Base-by-base conservation (phyloP, 2,888 invertebrate species). In the Philopedon plagiatum region DNA sequence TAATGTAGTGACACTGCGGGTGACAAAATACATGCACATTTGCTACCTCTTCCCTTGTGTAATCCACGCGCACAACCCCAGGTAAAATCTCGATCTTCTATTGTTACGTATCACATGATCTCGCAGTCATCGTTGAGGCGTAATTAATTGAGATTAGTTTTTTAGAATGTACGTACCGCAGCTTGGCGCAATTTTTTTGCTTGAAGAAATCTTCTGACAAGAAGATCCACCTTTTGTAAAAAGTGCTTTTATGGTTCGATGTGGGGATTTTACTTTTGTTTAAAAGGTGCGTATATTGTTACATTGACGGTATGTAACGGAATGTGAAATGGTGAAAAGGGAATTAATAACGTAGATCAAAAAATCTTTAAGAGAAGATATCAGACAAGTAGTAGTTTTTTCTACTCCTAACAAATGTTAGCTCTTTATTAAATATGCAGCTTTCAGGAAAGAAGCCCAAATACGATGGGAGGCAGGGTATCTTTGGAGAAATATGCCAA, bases 1-100 rank as follows among this genome's bases (percentile, higher is more conserved):
- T 66, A 66, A 66, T 44, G 46, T 49, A 39, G 60, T 61, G 60
- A 60, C 67, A 57, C 67, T 67, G 67, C 51, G 67, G 67, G 67
- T 67, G 67, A 51, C 60, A 67, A 60, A 67, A 39, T 46, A 46
- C 66, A 58, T 58, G 58, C 34, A 66, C 58, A 58, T 58, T 66
- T 58, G 19, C 41, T 57, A 66, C 66, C 66, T 66, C 66, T 58
- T 66, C 46, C 13, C 34, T 46, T 34, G 58, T 46, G 32, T 32
- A 66, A 66, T 58, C 21, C 58, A 54, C 65, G 65, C 34, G 41
- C 46, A 11, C 49, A n/a, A 13, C 58, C 57, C 58, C 66, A 44
- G 66, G 58, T 44, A 41, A 54, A 65, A 65, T 56, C 29, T 37
- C 58, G 44, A 46, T 44, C 32, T 46, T 46, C 61, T 18, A 46